These are phyloP conservation scores for Lepidocyrtinus sp. DNA, from an alignment of 2,888 invertebrate species.

Conservation along the genomic window DNA sequence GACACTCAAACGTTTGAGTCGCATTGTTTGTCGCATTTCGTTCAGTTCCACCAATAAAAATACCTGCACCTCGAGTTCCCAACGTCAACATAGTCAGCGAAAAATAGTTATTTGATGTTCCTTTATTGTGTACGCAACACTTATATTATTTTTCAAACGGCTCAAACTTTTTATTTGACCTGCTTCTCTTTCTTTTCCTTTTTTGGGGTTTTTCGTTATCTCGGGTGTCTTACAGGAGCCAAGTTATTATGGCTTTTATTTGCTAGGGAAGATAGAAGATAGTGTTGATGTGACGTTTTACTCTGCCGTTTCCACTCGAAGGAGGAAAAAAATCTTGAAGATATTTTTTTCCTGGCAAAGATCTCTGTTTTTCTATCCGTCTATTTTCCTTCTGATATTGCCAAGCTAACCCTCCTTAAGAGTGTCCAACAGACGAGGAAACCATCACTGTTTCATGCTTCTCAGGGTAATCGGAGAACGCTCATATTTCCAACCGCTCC, in stretches of 20 bases:
- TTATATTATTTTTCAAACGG: not conserved
- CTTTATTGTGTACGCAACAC: constrained; percentile 33
- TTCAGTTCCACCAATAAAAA: constrained; percentile 60
- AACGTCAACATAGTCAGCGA: constrained; percentile 60
- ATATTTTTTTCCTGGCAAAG: constrained; percentile 54
- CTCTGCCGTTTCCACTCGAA: constrained; percentile 48
- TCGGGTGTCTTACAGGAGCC: constrained; percentile 9
- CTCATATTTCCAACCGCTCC: constrained; percentile 2
- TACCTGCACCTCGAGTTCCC: constrained; percentile 60
- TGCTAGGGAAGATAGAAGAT: no score
- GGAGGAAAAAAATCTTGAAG: constrained; percentile 49
- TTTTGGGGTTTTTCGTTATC: constrained; percentile 19
- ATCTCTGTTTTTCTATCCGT: constrained; percentile 33
- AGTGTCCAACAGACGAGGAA: not conserved
- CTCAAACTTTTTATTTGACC: constrained; percentile 15
- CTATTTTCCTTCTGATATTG: not conserved
- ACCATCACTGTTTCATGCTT: constrained; percentile 10
- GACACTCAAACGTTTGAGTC: constrained; percentile 79
- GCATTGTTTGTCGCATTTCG: constrained; percentile 68
- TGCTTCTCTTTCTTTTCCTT: constrained; percentile 23
- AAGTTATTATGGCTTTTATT: constrained; percentile 44
- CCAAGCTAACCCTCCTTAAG: not conserved
- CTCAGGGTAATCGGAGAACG: not conserved
- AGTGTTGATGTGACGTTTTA: constrained; percentile 16
- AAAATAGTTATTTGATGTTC: constrained; percentile 16